Evolutionary conservation across 2,797 vertebrate genomes (phyloP).

Genomic region (Manis javanica): DNA sequence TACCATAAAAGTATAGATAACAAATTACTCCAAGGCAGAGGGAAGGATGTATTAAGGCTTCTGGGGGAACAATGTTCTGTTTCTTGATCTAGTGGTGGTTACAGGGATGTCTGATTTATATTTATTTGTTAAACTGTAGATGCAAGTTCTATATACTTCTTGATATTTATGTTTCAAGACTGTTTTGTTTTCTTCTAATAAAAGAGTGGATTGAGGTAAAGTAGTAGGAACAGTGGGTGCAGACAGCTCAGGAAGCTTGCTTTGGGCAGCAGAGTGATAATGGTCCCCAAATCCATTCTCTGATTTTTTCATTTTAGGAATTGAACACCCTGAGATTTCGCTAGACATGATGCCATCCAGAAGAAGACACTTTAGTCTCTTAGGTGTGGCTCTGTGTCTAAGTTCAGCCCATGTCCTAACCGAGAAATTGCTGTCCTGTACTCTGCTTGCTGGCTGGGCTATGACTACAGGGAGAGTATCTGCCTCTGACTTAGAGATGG

Average conservation of each 20-base stretch:
- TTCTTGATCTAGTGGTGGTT: neutral
- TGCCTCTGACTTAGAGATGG: neutral
- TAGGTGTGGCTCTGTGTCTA: neutral
- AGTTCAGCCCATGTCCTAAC: neutral
- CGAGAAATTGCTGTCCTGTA: neutral
- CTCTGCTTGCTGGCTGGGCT: neutral
- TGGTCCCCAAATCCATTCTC: neutral
- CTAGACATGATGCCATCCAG: neutral
- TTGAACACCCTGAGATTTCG: neutral
- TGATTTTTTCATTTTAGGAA: conserved; percentile 6
- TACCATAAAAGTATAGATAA: neutral
- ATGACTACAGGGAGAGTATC: neutral
- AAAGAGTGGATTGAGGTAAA: neutral
- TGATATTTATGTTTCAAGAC: neutral
- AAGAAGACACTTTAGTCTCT: neutral
- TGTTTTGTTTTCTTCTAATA: neutral
- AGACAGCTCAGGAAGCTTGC: neutral
- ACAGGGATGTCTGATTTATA: neutral
- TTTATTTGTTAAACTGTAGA: neutral
- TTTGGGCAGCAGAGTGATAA: neutral
- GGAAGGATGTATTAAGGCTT: neutral
- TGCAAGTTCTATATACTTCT: neutral
- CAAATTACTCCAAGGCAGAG: neutral
- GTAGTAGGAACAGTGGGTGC: neutral
- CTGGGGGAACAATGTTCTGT: neutral